Evolutionary conservation across 2,888 invertebrate genomes (phyloP), one percentile per base, ranked within the genome.

Genomic region (Shargacucullia verbasci): DNA sequence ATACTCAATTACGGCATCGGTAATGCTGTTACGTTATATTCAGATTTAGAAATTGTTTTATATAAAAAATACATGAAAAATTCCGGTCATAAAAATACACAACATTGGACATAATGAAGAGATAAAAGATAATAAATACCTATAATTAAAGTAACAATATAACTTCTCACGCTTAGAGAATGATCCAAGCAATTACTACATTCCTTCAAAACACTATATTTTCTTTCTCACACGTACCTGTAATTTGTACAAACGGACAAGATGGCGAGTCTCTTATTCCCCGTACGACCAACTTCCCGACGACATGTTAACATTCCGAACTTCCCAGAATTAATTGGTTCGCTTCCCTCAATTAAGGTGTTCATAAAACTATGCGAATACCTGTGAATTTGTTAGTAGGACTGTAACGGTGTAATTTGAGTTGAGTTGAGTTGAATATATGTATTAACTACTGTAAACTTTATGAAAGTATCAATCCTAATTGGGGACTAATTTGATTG

Each of bases 321-420:
- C 40, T 55, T 55, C 31, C 34, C 40, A 0, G 12, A 58, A 59
- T 54, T 49, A 62, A 63, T 62, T 53, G 63, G 50, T 49, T 55
- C 13, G 2, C 15, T 38, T 48, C 37, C 41, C 41, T 37, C 38
- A 50, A 53, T 69, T 56, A 53, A 11, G 29, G 9, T 56, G 69
- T 56, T 56, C 12, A 15, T 56, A 50, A 53, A 59, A 63, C 63
- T 53, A 58, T 50, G 39, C 25, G 38, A 41, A 57, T 33, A 14
- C n/a, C n/a, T 47, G 29, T 20, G 57, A 29, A 29, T 53, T 58
- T 25, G 20, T 54, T 50, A 46, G 38, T 46, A n/a, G 14, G 37
- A 9, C 7, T 27, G 40, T 57, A 38, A 57, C 47, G 14, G 4
- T 48, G 33, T 37, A 7, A 47, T 15, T 9, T 9, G 29, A 25